A percentile compares a stretch with the other conserved stretches of the same genome.
Conservation (phyloP, 2,888 invertebrate species). For the Eupithecia vulgata region DNA sequence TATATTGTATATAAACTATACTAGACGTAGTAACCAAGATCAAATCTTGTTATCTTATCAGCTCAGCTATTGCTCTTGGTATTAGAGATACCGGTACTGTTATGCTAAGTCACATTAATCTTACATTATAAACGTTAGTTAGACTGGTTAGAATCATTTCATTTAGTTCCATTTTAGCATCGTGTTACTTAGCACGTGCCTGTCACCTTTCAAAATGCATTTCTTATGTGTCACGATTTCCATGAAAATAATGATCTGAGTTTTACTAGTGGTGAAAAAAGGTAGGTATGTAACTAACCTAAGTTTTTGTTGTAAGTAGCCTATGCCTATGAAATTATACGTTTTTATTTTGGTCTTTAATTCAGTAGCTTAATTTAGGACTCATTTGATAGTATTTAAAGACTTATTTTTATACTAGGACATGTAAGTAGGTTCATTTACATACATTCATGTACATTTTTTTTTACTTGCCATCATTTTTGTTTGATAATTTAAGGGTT, state of each 20-base stretch:
- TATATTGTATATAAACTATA: too few species aligned
- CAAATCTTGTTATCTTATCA: constrained; percentile 5
- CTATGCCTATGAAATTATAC: background rate
- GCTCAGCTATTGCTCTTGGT: background rate
- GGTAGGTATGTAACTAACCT: background rate
- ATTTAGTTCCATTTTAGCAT: background rate
- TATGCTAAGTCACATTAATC: background rate
- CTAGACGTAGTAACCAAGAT: background rate
- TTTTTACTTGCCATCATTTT: too few species aligned
- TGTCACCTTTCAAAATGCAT: background rate
- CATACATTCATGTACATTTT: too few species aligned
- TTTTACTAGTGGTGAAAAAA: background rate
- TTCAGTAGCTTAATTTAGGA: background rate
- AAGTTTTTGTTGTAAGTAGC: background rate
- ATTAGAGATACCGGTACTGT: background rate
- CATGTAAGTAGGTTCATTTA: too few species aligned
- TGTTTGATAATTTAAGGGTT: too few species aligned
- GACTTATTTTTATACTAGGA: too few species aligned
- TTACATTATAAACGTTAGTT: background rate
- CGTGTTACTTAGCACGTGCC: background rate
- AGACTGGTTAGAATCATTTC: background rate
- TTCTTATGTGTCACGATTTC: background rate
- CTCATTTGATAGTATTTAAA: too few species aligned
- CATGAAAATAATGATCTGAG: background rate
- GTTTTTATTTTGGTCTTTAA: background rate